Evolutionary conservation across 1,140 invertebrate species (phyloP).

Genomic region (Micrasema longulum): DNA sequence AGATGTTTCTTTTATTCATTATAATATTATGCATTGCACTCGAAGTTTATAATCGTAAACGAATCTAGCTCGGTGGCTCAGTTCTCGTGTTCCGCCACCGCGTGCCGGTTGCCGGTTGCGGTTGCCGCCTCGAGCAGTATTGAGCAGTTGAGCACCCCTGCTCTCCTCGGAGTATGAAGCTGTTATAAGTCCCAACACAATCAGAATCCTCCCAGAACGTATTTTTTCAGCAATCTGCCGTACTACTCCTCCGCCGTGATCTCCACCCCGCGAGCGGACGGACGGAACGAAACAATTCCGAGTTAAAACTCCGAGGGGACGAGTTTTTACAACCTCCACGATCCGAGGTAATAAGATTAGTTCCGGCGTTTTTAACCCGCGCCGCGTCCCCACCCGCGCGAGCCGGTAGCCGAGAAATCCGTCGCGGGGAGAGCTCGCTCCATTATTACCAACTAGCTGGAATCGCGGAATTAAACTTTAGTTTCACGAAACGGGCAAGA

Average conservation of each 20-base stretch:
- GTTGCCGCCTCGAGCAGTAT: background rate
- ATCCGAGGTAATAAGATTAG: too few relatives aligned
- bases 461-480: constrained; percentile 51
- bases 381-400: too few relatives aligned
- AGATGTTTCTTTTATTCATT: too few relatives aligned
- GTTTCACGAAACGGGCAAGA: constrained; percentile 45
- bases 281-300: background rate
- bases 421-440: constrained; percentile 29
- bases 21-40: too few relatives aligned
- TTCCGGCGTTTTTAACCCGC: too few relatives aligned
- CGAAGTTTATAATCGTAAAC: too few relatives aligned
- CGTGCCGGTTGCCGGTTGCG: background rate
- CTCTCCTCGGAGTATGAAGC: constrained; percentile 17
- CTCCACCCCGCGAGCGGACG: constrained; percentile 16
- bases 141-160: constrained; percentile 2
- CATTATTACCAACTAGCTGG: constrained; percentile 50
- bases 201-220: constrained; percentile 53
- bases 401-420: background rate
- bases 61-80: background rate
- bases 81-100: background rate
- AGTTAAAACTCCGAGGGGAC: background rate
- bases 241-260: constrained; percentile 35
- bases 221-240: constrained; percentile 54
- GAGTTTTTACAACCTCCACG: too few relatives aligned
- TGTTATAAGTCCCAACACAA: constrained; percentile 53